phyloP scores from a whole-genome alignment of 2,888 invertebrate species.

The Aphidoletes aphidimyza region DNA sequence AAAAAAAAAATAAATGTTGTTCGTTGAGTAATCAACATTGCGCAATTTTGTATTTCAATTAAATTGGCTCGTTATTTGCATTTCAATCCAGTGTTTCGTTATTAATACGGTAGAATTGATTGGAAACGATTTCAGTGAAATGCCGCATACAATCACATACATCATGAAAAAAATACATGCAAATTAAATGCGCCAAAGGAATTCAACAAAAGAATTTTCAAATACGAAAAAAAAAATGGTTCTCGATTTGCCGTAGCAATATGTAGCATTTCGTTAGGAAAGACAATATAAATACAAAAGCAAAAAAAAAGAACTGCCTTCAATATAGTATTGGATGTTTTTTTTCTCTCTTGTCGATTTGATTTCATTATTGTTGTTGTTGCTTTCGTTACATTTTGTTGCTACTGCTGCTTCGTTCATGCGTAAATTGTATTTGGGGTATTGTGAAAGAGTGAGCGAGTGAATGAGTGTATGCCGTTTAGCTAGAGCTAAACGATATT shows the following conservation, averaged over 20 bases:
- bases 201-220: not conserved
- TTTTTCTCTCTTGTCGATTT: not conserved
- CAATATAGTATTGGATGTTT: not conserved
- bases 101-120: too few species aligned
- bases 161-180: not conserved
- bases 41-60: not conserved
- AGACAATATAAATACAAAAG: too few species aligned
- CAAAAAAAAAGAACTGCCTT: not conserved
- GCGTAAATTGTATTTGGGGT: not conserved
- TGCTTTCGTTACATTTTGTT: not conserved
- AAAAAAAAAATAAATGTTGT: not conserved
- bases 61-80: not conserved
- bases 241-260: not conserved
- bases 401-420: constrained; percentile 1
- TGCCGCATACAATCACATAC: not conserved
- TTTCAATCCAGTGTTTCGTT: too few species aligned
- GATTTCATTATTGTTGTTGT: not conserved
- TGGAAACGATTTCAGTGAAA: too few species aligned
- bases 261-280: not conserved
- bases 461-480: not conserved
- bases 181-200: not conserved
- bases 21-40: not conserved
- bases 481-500: constrained; percentile 3
- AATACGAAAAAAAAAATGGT: not conserved
- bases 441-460: too few species aligned